These are phyloP conservation scores for Trichonephila inaurata DNA, from an alignment of 1,140 invertebrate species.

Conservation along the genomic window DNA sequence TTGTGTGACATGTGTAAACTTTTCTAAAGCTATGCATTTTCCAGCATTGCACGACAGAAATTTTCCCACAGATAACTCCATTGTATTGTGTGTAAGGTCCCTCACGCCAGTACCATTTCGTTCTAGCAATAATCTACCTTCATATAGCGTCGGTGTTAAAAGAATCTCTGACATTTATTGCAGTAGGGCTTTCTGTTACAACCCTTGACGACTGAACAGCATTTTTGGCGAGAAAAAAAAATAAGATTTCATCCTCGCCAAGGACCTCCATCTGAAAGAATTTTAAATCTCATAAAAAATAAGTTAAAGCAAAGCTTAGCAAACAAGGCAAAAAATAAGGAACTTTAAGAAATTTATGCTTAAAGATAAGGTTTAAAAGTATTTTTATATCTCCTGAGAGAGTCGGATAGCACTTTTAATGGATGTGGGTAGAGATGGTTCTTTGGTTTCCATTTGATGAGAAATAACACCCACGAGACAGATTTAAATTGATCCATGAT, in stretches of 20 bases:
- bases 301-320: background rate
- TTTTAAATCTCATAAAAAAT: constrained; percentile 22
- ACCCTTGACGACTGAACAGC: background rate
- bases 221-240: too few relatives aligned
- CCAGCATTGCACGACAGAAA: too few relatives aligned
- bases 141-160: background rate
- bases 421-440: constrained; percentile 36
- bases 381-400: constrained; percentile 64
- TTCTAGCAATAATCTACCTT: background rate
- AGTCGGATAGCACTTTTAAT: constrained; percentile 52
- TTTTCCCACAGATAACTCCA: too few relatives aligned
- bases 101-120: background rate
- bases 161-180: constrained; percentile 9
- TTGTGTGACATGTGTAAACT: too few relatives aligned
- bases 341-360: constrained; percentile 37
- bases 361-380: constrained; percentile 65
- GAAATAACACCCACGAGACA: constrained; percentile 46
- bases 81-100: too few relatives aligned
- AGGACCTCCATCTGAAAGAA: background rate
- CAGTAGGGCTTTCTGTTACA: background rate
- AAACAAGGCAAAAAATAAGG: background rate
- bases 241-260: background rate
- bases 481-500: constrained; percentile 58
- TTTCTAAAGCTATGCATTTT: too few relatives aligned
- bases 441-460: constrained; percentile 59